Evolutionary conservation across 1,140 invertebrate species (phyloP), one percentile per base, ranked within the genome.

Genomic region (Drosophila subobscura): DNA sequence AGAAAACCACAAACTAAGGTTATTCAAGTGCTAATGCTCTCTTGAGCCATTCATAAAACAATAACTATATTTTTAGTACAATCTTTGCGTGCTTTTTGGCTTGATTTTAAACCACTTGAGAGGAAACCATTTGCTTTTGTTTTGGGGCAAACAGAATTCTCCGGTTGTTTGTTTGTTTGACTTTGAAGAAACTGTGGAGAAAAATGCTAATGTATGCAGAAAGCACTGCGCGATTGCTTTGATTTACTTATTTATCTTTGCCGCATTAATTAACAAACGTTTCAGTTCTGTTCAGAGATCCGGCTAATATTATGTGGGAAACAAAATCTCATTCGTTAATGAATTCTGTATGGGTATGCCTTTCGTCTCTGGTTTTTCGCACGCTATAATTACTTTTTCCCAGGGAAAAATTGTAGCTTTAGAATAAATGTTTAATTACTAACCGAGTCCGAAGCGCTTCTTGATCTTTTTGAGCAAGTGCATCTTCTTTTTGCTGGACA

Each of bases 381-480:
- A 88, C 83, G 83, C 49, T 61, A 51, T 68, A 75, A 86, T 74
- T 79, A 65, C 20, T 49, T 12, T 51, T 41, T 37, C 22, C 20
- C 22, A 22, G 14, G 4, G 42, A 25, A 42, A 57, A 67, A 72
- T 67, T 33, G 25, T 63, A 40, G 22, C 10, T 12, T n/a, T 40
- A 16, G 44, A 51, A n/a, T 66, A 54, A 55, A 37, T 10, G 33
- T 25, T n/a, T 8, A 33, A 52, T 10, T 85, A 92, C 92, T 92
- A 90, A 93, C 92, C 92, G 79, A 93, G 76, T 88, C 92, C 92
- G 57, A 93, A 92, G 47, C 92, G 92, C 61, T 92, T 91, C 70
- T 93, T 93, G 66, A 93, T 93, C 77, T 93, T 93, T 86, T 93
- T 93, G 45, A 93, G 86, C 46, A 93, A 86, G 76, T 93, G 92